phyloP scores from a whole-genome alignment of 2,113 vertebrate species.

The Marcusenius ussheri region DNA sequence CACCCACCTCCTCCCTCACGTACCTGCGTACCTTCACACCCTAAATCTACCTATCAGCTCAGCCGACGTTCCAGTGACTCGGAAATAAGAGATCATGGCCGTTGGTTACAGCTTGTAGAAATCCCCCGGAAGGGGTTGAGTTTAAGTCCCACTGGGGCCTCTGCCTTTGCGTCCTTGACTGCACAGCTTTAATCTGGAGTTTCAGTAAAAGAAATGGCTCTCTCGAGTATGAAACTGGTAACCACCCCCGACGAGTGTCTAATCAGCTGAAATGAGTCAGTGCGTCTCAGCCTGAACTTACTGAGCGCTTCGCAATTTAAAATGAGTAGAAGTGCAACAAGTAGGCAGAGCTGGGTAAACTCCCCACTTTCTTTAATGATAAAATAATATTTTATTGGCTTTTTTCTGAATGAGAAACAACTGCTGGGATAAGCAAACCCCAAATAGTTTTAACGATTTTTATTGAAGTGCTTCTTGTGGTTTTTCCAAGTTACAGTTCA shows the following conservation, averaged over 20 bases:
- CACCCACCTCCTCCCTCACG: not conserved
- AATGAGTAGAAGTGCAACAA: not conserved
- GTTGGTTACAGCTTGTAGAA: not conserved
- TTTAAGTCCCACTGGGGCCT: not conserved
- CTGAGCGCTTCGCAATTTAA: not conserved
- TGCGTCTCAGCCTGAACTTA: not conserved
- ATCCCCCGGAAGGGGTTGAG: not conserved
- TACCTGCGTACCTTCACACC: not conserved
- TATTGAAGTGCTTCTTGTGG: not conserved
- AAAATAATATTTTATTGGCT: constrained; percentile 17
- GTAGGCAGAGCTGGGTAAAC: not conserved
- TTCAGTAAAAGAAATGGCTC: not conserved
- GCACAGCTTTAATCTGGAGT: not conserved
- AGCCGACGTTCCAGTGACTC: not conserved
- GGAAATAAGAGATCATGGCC: not conserved
- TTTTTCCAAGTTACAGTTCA: not conserved
- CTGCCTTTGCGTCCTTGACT: not conserved
- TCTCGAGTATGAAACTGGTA: not conserved
- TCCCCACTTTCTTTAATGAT: not conserved
- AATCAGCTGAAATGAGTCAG: not conserved
- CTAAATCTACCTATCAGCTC: not conserved
- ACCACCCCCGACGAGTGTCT: not conserved
- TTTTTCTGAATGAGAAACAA: not conserved
- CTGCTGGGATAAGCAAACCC: not conserved
- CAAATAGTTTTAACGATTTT: not conserved